Conservation (phyloP, 2,113 vertebrate species). For the Sylvia atricapilla region DNA sequence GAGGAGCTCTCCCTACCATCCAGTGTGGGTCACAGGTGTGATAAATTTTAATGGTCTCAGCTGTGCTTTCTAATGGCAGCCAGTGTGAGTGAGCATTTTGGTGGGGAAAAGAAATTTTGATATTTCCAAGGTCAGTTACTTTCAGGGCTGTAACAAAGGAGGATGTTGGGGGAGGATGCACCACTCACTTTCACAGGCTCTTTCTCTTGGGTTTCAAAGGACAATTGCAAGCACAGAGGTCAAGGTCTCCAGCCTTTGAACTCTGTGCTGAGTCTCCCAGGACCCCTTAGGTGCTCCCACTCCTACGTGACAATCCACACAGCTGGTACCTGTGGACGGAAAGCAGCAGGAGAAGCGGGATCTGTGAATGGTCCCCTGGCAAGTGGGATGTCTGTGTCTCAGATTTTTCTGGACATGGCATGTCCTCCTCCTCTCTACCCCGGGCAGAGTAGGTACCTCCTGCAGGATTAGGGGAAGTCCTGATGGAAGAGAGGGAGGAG, state of each 20-base stretch:
- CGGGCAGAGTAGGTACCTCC: background rate
- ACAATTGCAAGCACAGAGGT: background rate
- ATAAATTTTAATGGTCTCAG: slow-evolving; percentile 35
- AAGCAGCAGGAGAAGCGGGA: background rate
- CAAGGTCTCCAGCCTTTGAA: background rate
- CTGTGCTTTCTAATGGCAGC: background rate
- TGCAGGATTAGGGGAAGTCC: background rate
- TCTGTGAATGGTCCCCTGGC: background rate
- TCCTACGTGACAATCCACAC: background rate
- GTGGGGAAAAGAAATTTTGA: background rate
- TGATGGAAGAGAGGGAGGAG: background rate
- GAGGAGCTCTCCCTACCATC: slow-evolving; percentile 47
- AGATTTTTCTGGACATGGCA: background rate
- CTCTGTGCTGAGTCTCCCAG: background rate
- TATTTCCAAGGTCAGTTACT: background rate
- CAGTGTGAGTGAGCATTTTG: background rate
- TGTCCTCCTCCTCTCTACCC: background rate
- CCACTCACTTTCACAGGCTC: background rate
- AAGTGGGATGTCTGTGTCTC: background rate
- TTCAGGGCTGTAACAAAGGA: background rate
- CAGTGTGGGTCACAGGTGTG: slow-evolving; percentile 58
- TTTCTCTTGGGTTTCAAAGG: background rate
- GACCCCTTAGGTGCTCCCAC: background rate
- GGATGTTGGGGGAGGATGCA: background rate
- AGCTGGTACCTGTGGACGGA: background rate